These are phyloP conservation scores for Meloidogyne exigua DNA, from an alignment of 1,140 invertebrate genomes.

Conservation along the genomic window DNA sequence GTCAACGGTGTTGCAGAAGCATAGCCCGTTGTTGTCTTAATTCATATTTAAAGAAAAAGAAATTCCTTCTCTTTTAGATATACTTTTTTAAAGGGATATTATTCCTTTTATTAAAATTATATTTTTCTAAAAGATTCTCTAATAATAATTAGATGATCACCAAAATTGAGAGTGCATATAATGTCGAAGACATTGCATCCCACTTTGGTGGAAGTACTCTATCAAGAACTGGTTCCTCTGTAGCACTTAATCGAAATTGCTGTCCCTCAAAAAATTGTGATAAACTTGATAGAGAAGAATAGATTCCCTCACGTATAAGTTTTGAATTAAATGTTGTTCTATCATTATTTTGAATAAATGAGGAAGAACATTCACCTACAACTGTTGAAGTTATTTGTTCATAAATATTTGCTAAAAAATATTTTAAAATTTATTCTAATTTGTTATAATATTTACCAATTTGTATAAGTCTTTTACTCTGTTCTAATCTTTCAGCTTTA, in stretches of 20 bases:
- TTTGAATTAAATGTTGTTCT: neutral
- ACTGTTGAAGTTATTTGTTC: conserved; percentile 35
- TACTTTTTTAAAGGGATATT: too few species aligned
- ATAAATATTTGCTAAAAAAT: conserved; percentile 16
- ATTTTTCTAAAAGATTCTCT: neutral
- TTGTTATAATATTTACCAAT: conserved; percentile 26
- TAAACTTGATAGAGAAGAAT: conserved; percentile 35
- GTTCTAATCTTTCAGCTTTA: conserved; percentile 49
- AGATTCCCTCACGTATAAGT: conserved; percentile 26
- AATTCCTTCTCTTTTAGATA: too few species aligned
- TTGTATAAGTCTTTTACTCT: conserved; percentile 46
- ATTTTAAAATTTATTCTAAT: conserved; percentile 29
- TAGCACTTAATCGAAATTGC: conserved; percentile 26
- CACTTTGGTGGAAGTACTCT: conserved; percentile 50
- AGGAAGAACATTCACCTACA: conserved; percentile 26
- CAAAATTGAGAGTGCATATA: conserved; percentile 62
- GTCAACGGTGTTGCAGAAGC: conserved; percentile 66
- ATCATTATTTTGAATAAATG: conserved; percentile 10
- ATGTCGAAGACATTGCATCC: conserved; percentile 53
- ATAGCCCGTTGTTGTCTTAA: conserved; percentile 67
- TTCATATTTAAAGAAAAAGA: conserved; percentile 15
- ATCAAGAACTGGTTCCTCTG: conserved; percentile 29
- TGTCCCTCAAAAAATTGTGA: conserved; percentile 53
- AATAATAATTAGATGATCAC: conserved; percentile 35
- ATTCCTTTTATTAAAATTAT: too few species aligned